Percentiles rank a stretch among this genome's conserved stretches.
These are phyloP conservation scores for Protonibea diacanthus DNA, from an alignment of 2,797 vertebrate genomes.

Conservation along the genomic window DNA sequence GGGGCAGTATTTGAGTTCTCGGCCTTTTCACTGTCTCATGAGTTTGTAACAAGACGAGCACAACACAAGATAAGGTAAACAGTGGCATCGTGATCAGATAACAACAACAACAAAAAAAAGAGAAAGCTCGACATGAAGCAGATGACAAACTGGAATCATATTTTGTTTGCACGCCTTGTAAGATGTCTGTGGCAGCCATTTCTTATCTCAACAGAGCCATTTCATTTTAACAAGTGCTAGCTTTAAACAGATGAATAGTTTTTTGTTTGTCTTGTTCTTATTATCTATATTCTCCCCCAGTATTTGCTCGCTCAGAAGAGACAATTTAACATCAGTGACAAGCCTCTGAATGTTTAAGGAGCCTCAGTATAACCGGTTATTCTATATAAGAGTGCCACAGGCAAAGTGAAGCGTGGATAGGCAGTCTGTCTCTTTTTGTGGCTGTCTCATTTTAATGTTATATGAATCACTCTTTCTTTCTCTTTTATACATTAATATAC, in stretches of 20 bases:
- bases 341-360: constrained; percentile 55
- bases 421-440: constrained; percentile 26
- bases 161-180: constrained; percentile 29
- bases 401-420: constrained; percentile 28
- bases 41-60: neutral
- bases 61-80: constrained; percentile 13
- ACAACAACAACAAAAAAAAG: neutral
- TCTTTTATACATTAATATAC: neutral
- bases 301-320: constrained; percentile 41
- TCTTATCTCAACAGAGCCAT: constrained; percentile 45
- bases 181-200: constrained; percentile 26
- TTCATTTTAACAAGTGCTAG: constrained; percentile 46
- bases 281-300: constrained; percentile 41
- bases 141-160: constrained; percentile 38
- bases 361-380: constrained; percentile 38
- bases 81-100: constrained; percentile 7
- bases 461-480: neutral
- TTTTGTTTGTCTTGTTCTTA: constrained; percentile 57
- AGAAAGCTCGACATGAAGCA: neutral
- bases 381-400: constrained; percentile 40
- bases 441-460: constrained; percentile 22
- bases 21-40: neutral
- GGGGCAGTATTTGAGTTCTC: constrained; percentile 1
- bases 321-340: constrained; percentile 64
- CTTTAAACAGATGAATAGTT: constrained; percentile 52